Evolutionary conservation across 1,140 invertebrate species (phyloP).

Genomic region (Chymomyza costata): DNA sequence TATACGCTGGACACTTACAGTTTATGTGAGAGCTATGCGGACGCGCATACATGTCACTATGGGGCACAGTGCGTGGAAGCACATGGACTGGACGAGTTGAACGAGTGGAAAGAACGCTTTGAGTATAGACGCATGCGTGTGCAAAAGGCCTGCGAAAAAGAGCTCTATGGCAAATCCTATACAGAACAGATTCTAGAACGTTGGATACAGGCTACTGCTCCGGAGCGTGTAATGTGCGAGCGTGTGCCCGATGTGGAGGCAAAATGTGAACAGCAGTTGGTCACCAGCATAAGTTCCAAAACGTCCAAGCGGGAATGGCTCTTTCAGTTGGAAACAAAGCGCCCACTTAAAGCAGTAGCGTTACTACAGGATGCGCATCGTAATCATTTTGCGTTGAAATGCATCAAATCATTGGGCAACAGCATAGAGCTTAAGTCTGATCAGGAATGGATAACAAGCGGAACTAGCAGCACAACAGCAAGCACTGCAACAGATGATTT

Average conservation of each 20-base stretch:
- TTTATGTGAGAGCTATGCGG: slow-evolving; percentile 78
- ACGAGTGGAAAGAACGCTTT: slow-evolving; percentile 85
- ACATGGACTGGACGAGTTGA: slow-evolving; percentile 83
- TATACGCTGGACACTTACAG: slow-evolving; percentile 78
- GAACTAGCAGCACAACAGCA: slow-evolving; percentile 8
- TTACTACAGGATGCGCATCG: slow-evolving; percentile 84
- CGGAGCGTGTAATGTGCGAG: slow-evolving; percentile 79
- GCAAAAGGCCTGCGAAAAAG: slow-evolving; percentile 81
- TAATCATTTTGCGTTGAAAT: slow-evolving; percentile 82
- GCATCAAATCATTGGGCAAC: slow-evolving; percentile 71
- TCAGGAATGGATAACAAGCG: slow-evolving; percentile 78
- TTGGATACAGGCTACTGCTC: slow-evolving; percentile 79
- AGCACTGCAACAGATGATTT: background rate
- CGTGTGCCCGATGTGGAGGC: slow-evolving; percentile 79
- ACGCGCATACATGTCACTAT: slow-evolving; percentile 79
- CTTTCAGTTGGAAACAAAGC: slow-evolving; percentile 78
- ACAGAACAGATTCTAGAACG: slow-evolving; percentile 82
- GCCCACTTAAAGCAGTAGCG: slow-evolving; percentile 79
- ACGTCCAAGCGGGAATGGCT: slow-evolving; percentile 82
- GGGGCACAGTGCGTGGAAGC: slow-evolving; percentile 85
- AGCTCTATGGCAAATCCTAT: slow-evolving; percentile 82
- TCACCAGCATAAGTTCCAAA: slow-evolving; percentile 82
- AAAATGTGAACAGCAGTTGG: slow-evolving; percentile 79
- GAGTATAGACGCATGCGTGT: slow-evolving; percentile 81
- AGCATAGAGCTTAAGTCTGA: slow-evolving; percentile 76